Conservation (phyloP, 2,888 invertebrate species). For the Gnatocerus cornutus region DNA sequence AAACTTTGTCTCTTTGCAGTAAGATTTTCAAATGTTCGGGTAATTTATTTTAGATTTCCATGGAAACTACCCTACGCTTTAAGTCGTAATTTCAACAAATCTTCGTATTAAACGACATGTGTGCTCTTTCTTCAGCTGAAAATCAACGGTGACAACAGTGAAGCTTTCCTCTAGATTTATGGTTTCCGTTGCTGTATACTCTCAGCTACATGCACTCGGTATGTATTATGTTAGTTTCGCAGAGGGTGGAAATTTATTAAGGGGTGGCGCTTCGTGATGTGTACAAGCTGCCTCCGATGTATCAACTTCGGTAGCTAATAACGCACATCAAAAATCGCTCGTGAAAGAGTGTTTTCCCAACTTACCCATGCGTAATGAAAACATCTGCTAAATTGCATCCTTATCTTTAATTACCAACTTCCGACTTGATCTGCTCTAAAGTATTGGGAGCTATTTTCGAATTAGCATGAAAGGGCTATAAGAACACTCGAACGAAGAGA, state of each 20-base stretch:
- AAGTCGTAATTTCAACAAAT: slow-evolving; percentile 21
- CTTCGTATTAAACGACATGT: slow-evolving; percentile 41
- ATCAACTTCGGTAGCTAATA: not conserved
- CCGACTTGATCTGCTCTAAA: slow-evolving; percentile 37
- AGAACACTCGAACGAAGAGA: slow-evolving; percentile 21
- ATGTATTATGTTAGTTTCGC: slow-evolving; percentile 43
- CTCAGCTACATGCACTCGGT: slow-evolving; percentile 23
- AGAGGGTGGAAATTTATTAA: slow-evolving; percentile 38
- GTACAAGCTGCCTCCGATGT: slow-evolving; percentile 2
- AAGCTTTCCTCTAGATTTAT: slow-evolving; percentile 47
- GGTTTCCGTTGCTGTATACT: slow-evolving; percentile 40
- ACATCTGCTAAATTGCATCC: slow-evolving; percentile 24
- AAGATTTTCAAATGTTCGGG: not conserved
- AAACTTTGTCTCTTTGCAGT: not conserved
- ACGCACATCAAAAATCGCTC: not conserved
- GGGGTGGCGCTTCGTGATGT: slow-evolving; percentile 6
- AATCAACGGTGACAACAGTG: slow-evolving; percentile 59
- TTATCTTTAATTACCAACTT: slow-evolving; percentile 43
- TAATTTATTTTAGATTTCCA: not conserved
- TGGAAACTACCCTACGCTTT: slow-evolving; percentile 1
- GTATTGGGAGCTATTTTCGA: slow-evolving; percentile 43
- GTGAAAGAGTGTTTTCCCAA: not conserved
- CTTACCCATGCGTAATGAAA: slow-evolving; percentile 4
- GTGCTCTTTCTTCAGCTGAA: slow-evolving; percentile 53
- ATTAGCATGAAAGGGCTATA: slow-evolving; percentile 47